Evolutionary conservation across 2,113 vertebrate species (phyloP), one percentile per base, ranked within the genome.

Genomic region (Sinocyclocheilus anophthalmus): DNA sequence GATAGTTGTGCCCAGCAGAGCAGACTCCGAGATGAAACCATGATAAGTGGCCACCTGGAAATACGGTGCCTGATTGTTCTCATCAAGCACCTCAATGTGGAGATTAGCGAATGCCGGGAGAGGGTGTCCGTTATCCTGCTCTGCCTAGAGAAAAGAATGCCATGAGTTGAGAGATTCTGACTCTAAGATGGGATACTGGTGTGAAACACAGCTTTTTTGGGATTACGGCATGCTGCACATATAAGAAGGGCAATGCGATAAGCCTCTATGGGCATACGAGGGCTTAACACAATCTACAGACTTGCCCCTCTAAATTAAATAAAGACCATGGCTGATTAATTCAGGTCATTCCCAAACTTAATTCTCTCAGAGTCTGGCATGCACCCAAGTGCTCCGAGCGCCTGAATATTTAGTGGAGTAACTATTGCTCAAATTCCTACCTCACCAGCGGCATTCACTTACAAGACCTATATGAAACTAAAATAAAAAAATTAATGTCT

Each of bases 121-220:
- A 8, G 98, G 98, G 63, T 99, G 98, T 0, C 98, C 97, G 0
- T 99, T 99, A 93, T 99, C 97, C 91, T 99, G 98, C 86, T 99
- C 98, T 59, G 97, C 98, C 98, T 99, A 39, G 61, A 91, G 92
- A 70, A 75, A 76, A 50, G 50, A 73, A 85, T 13, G 57, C 39
- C 14, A 69, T 72, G 14, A 37, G 55, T 33, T 83, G 10, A 63
- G 33, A 77, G 79, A 89, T 72, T 45, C 39, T 81, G 33, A 81
- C 26, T 22, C 59, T 24, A 63, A 45, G 3, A 81, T 48, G 53
- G 30, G 18, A 81, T 26, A 81, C 22, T 26, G 39, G 39, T 82
- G 48, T 22, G 11, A 82, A 82, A 53, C 9, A 1, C 26, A 50
- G 5, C 33, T 73, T 83, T 33, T 50, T 39, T 22, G 50, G 48